Evolutionary conservation across 2,888 invertebrate species (phyloP), one percentile per base, ranked within the genome.

Genomic region (Baccha elongata): DNA sequence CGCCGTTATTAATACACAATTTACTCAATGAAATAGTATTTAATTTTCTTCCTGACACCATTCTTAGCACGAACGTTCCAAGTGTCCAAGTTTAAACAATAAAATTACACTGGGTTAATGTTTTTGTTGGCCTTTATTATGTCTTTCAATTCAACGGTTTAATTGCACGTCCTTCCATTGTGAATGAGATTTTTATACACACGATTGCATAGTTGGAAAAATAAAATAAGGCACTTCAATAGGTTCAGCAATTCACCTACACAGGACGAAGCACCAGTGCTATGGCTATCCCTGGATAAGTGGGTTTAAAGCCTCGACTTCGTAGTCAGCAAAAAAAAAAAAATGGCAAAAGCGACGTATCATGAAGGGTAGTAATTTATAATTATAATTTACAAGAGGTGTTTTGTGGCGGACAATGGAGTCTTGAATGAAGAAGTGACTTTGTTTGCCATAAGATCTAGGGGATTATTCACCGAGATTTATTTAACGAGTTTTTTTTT

Each of bases 321-420:
- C 17, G 50, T 6, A 19, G 2, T 32, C 52, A 32, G 52, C 1
- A 8, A 3, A 11, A 32, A 23, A 19, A 46, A 58, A 37, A 10
- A 15, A 58, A 60, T 62, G 60, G 19, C 52, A 46, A 32, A 53
- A 29, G 46, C 48, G 19, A 23, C 53, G 58, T 52, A 46, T 73
- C 29, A n/a, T n/a, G 46, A 15, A 40, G 48, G 62, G 67, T 48
- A 40, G 46, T 55, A 32, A 74, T 68, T 79, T 74, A 74, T 74
- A 79, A 79, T 79, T 79, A 68, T 68, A 74, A 68, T 74, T 53
- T 53, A 15, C 68, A 68, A 29, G 53, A 55, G 46, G 72, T 73
- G 42, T 44, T 62, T 50, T n/a, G 26, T 42, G 72, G 52, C 11
- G n/a, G 23, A 17, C 8, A 73, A 37, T 32, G 17, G 23, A 37